Percentiles rank a stretch among this genome's conserved stretches.
phyloP scores from a whole-genome alignment of 2,888 invertebrate genomes.

The Acanthosoma haemorrhoidale region DNA sequence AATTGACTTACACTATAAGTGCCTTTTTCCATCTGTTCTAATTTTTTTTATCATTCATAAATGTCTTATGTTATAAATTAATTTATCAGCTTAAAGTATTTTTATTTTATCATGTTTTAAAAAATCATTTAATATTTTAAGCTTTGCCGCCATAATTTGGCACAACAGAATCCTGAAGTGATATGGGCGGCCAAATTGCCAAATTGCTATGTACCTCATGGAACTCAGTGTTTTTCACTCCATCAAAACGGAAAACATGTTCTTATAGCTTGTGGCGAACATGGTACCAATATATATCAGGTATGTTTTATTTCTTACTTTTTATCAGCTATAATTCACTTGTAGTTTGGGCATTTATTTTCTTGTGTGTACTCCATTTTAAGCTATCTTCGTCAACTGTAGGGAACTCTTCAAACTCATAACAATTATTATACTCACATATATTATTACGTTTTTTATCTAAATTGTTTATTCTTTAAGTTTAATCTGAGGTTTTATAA shows the following conservation, averaged over 20 bases:
- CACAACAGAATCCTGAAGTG: slow-evolving; percentile 45
- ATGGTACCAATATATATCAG: slow-evolving; percentile 48
- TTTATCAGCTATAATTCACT: no score
- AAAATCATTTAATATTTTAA: slow-evolving; percentile 29
- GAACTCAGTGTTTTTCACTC: slow-evolving; percentile 49
- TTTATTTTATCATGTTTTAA: background rate
- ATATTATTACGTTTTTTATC: no score
- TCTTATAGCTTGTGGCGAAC: slow-evolving; percentile 46
- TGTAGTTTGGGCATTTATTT: no score
- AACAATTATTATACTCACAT: no score
- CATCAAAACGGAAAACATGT: slow-evolving; percentile 49
- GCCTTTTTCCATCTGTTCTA: background rate
- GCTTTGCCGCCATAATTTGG: slow-evolving; percentile 47
- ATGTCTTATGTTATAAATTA: background rate
- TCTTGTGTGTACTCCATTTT: no score
- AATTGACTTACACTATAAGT: background rate
- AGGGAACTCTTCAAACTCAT: no score
- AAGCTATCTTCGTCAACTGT: no score
- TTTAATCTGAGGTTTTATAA: no score
- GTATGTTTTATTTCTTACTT: slow-evolving; percentile 45
- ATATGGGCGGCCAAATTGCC: slow-evolving; percentile 45
- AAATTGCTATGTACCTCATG: slow-evolving; percentile 43
- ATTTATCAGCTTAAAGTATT: background rate
- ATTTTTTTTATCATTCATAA: background rate
- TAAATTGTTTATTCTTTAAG: no score